Percentiles rank a stretch among this genome's conserved stretches.
Conservation (phyloP, 2,113 vertebrate genomes). For the Daphoenositta chrysoptera region DNA sequence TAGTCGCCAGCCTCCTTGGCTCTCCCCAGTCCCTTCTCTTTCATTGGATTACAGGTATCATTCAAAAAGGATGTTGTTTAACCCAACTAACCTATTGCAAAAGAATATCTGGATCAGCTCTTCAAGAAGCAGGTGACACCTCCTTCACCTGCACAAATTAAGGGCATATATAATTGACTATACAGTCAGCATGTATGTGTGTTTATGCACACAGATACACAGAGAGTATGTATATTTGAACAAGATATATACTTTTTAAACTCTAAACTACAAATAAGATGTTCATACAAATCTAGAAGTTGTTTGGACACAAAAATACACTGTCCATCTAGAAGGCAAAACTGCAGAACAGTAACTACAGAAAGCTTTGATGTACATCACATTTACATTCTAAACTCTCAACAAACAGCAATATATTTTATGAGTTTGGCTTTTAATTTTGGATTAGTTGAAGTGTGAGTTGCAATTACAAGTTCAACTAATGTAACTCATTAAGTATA, state of each 20-base stretch:
- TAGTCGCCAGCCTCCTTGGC: not conserved
- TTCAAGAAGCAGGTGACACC: not conserved
- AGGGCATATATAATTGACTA: not conserved
- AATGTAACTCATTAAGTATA: not conserved
- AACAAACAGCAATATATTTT: not conserved
- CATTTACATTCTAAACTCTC: not conserved
- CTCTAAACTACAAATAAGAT: not conserved
- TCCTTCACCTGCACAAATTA: not conserved
- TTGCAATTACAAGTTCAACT: not conserved
- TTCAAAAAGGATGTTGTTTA: not conserved
- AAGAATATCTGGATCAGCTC: not conserved
- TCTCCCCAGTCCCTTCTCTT: not conserved
- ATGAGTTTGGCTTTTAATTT: not conserved
- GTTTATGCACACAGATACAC: too few relatives aligned
- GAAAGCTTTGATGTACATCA: not conserved
- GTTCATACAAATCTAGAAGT: not conserved
- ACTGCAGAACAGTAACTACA: not conserved
- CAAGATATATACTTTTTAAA: not conserved
- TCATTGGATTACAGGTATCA: accelerated
- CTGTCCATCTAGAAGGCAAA: not conserved
- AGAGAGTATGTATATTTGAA: not conserved
- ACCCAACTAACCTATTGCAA: not conserved
- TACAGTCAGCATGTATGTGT: not conserved
- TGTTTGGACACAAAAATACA: not conserved
- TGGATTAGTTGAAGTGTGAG: not conserved